These are phyloP conservation scores for Glandiceps talaboti DNA, from an alignment of 53 echinoderm and acorn worm species.

Conservation along the genomic window DNA sequence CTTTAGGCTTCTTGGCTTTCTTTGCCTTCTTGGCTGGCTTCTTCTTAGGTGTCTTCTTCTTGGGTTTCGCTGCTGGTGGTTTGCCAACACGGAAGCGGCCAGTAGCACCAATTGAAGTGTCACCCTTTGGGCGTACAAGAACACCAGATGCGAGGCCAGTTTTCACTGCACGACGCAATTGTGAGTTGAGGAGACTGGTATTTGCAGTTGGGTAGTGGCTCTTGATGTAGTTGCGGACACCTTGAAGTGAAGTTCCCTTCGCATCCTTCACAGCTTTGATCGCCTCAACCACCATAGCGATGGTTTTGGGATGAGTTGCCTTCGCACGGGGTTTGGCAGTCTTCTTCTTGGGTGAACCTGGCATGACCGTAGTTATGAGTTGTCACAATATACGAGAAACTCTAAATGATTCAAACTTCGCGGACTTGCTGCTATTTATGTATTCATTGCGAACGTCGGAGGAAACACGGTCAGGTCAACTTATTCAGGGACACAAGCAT, in stretches of 20 bases:
- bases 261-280: constrained; percentile 3
- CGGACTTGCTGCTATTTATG: not conserved
- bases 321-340: not conserved
- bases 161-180: constrained; percentile 1
- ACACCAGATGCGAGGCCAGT: constrained; percentile 2
- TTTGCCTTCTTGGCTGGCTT: not conserved
- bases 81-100: constrained; percentile 9
- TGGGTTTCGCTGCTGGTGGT: not conserved
- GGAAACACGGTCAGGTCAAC: not conserved
- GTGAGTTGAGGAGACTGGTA: not conserved
- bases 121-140: constrained; percentile 7
- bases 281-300: constrained; percentile 1
- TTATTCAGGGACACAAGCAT: not conserved
- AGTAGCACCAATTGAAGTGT: constrained; percentile 1
- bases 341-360: not conserved
- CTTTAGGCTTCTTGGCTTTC: not conserved
- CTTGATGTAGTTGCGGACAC: constrained; percentile 5
- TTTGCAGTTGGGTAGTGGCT: not conserved
- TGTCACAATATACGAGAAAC: too few relatives aligned
- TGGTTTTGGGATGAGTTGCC: constrained; percentile 10
- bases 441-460: not conserved
- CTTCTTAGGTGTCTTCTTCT: not conserved
- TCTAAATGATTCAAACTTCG: not conserved
- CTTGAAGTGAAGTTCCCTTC: constrained; percentile 1
- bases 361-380: not conserved